A percentile compares a stretch with the other conserved stretches of the same genome.
Conservation (phyloP, 1,140 invertebrate genomes). For the Antheraea mylitta region DNA sequence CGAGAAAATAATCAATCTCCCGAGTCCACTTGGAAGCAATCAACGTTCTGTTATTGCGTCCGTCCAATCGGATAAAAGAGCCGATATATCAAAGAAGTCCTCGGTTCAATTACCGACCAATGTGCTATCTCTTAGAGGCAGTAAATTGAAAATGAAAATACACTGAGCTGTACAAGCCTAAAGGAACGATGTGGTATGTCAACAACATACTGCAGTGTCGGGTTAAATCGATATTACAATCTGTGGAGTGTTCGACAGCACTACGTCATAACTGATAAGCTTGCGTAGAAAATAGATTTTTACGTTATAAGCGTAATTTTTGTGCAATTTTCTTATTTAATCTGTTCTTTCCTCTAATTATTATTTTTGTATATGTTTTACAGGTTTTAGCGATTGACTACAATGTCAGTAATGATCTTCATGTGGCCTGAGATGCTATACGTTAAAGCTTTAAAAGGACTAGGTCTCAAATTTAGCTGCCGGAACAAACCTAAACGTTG, state of each 20-base stretch:
- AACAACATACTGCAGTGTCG: slow-evolving; percentile 30
- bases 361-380: too few relatives aligned
- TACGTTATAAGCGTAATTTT: too few relatives aligned
- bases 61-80: slow-evolving; percentile 77
- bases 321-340: too few relatives aligned
- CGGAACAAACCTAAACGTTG: too few relatives aligned
- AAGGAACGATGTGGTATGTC: slow-evolving; percentile 37
- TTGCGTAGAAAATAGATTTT: background rate
- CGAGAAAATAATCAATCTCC: slow-evolving; percentile 77
- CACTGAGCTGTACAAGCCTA: slow-evolving; percentile 36
- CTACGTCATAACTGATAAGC: background rate
- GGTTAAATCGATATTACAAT: slow-evolving; percentile 26
- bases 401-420: too few relatives aligned
- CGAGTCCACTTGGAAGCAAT: slow-evolving; percentile 75
- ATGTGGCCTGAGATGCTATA: too few relatives aligned
- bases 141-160: slow-evolving; percentile 69
- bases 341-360: too few relatives aligned
- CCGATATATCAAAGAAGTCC: slow-evolving; percentile 79
- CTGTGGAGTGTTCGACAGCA: slow-evolving; percentile 9
- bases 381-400: too few relatives aligned
- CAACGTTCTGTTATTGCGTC: slow-evolving; percentile 78
- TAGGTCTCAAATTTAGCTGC: too few relatives aligned
- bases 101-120: slow-evolving; percentile 74
- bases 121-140: slow-evolving; percentile 66
- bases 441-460: too few relatives aligned